Evolutionary conservation across 2,888 invertebrate genomes (phyloP), one percentile per base, ranked within the genome.

Genomic region (Melanostoma scalare): DNA sequence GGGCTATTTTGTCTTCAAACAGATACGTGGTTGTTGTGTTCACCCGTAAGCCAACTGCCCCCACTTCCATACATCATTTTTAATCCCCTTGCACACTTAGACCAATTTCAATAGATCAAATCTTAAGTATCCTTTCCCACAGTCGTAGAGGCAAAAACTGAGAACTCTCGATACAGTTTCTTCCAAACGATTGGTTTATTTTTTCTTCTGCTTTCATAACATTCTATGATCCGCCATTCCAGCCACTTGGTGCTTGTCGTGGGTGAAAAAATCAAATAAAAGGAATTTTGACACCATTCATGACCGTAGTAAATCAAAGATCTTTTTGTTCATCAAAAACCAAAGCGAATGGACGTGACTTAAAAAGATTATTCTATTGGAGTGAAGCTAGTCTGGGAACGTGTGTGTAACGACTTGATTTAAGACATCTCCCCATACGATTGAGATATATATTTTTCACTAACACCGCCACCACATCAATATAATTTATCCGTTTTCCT

Each of bases 221-320:
- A 20, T 2, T 48, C 44, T 48, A 2, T 2, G 31, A 74, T 74
- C 50, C 55, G 30, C 31, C 8, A 60, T 36, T 40, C 53, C 40
- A 55, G 65, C 55, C 48, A 69, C 30, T 50, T 1, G 20, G 20
- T 5, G 42, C 38, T 46, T 30, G 44, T 77, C 63, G 79, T 84
- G 84, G 79, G 79, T 84, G 74, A 67, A 71, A 46, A 69, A 69
- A 50, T 33, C 38, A 10, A 55, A 69, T 42, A 42, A 60, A 61
- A 53, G 42, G 36, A 55, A 67, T 85, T 79, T 85, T 78, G 84
- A 85, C 84, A 85, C 69, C 80, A 68, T 72, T 63, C 80, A 63
- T 53, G 52, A 31, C 9, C 30, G 72, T 63, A 75, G 80, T 85
- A 85, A 85, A 85, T 85, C 85, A 84, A 53, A 55, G 44, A 36